Base-by-base conservation (phyloP, 2,797 vertebrate genomes). In the Gephyroberyx darwinii region DNA sequence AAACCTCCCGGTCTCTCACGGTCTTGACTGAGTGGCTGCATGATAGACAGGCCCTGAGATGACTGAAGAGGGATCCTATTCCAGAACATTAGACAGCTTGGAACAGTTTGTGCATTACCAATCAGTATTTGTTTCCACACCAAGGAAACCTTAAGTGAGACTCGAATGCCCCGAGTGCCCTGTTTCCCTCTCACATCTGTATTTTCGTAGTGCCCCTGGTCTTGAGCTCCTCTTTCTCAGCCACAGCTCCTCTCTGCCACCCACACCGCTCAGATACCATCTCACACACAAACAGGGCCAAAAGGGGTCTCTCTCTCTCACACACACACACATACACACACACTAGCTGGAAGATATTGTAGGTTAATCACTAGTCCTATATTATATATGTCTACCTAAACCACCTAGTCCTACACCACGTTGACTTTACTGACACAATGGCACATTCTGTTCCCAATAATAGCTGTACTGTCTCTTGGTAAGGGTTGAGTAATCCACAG, bases 1-100 rank as follows among this genome's bases (percentile, higher is more conserved):
- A 84, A 87, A 86, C 68, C 81, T 79, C 75, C 56, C 70, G 65
- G 78, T 86, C 82, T 93, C 90, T 89, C 90, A 91, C 78, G 74
- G 80, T 90, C 74, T 81, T 70, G 68, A 79, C 68, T 77, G 72
- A 68, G 72, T 51, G 57, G 62, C 72, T 47, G 8, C 61, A 70
- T 79, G 77, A 86, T 80, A 71, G 77, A 77, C 52, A 20, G 67
- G 60, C 67, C 65, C 64, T 56, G 61, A 80, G 63, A 72, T 74
- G 33, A 84, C 72, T 84, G 59, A 73, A 76, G 57, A 69, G 9
- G 19, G 57, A 71, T 78, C 51, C 72, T 47, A 37, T 65, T 66
- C 69, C 20, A 41, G 55, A 50, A 35, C 12, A 63, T 50, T 67
- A 64, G 67, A 78, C 76, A 71, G 35, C 67, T 69, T 79, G 69